Conservation (phyloP, 2,888 invertebrate genomes). For the Drosophila atroscutellata region DNA sequence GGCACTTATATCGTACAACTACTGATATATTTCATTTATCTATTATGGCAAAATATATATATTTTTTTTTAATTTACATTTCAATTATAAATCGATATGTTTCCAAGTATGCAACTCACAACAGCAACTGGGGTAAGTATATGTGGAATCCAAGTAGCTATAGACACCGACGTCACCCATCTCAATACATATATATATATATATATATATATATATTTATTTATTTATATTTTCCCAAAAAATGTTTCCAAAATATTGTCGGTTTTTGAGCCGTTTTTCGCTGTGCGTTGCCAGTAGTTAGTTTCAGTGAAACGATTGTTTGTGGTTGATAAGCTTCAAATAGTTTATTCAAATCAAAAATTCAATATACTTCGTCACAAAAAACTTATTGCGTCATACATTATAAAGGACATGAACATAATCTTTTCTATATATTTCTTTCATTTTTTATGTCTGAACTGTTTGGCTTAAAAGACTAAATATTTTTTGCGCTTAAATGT, state of each 20-base stretch:
- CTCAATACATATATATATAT: no score
- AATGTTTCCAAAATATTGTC: neutral
- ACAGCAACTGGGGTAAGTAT: neutral
- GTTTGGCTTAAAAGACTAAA: neutral
- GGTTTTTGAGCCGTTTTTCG: neutral
- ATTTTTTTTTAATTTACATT: constrained; percentile 39
- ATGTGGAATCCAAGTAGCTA: no score
- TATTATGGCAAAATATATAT: constrained; percentile 42
- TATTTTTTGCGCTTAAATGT: neutral
- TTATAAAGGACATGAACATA: neutral
- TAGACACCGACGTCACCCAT: no score
- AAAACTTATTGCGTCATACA: neutral
- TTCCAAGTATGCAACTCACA: neutral
- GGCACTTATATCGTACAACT: constrained; percentile 51
- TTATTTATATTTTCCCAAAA: neutral
- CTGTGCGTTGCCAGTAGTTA: neutral
- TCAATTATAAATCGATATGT: neutral
- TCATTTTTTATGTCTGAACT: neutral
- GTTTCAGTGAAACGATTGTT: neutral
- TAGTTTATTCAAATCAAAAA: neutral
- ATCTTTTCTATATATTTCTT: neutral
- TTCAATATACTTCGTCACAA: neutral
- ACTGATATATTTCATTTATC: constrained; percentile 28
- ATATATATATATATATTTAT: no score
- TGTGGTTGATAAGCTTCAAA: neutral